Base-by-base conservation (phyloP, 53 echinoderm and acorn worm species). In the Echinarachnius parma region DNA sequence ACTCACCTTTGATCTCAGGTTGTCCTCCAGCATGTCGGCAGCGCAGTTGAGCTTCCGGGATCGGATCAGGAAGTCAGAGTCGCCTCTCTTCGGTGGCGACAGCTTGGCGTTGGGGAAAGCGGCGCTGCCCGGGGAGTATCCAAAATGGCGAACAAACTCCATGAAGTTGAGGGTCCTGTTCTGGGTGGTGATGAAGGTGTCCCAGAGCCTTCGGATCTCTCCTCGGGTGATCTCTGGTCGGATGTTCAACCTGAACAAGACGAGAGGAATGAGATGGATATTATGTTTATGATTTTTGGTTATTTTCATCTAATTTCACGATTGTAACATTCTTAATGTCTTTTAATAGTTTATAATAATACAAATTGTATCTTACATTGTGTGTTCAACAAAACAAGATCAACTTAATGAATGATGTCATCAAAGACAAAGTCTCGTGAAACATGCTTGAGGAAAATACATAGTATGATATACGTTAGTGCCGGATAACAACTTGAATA, bases 11-110 rank as follows among this genome's bases (percentile, higher is more conserved):
- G 96, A 91, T 50, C 96, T 81, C 21, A 96, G 78, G 65, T 91
- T 96, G 45, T 96, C 96, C 62, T 96, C 96, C 57, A 96, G 79
- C 96, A 96, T 96, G 55, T 96, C 96, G 11, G 91, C 85, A 20
- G 91, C 96, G 68, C 96, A 96, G 85, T 96, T 96, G 34, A 96
- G 85, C 62, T 96, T 96, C 60, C 96, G 61, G 4, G 96, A 96
- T 11, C 96, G 59, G 48, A 96, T 91, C 64, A 91, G 64, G 89
- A 91, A 96, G 75, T 96, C 96, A 0, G 87, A 87, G 45, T 96
- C 96, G 4, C 96, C 96, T 59, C 96, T 54, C 70, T 96, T 96
- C 37, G 96, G 96, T 36, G 96, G 96, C 2, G 84, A 57, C 44
- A 86, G 45, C 71, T 96, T 96, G 47, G 96, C 96, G 18, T 96